phyloP scores from a whole-genome alignment of 1,140 invertebrate genomes.

The Euura saliciscinereae region DNA sequence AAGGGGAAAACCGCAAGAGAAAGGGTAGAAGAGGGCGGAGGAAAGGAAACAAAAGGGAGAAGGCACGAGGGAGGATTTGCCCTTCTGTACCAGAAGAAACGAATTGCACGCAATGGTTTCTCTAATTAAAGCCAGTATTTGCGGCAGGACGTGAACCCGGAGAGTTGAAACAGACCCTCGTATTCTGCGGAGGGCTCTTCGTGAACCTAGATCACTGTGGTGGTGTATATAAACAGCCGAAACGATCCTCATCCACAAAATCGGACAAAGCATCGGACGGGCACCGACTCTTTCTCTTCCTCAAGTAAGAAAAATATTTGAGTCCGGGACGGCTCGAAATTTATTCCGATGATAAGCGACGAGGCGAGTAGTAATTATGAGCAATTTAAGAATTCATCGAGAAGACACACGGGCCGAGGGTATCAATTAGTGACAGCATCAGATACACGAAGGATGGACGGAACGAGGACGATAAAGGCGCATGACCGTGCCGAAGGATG shows the following conservation, averaged over 20 bases:
- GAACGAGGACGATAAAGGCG: no score
- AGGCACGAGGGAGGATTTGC: not conserved
- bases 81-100: conserved; percentile 4
- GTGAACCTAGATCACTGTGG: not conserved
- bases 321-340: no score
- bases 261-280: no score
- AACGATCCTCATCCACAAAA: not conserved
- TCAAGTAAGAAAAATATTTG: no score
- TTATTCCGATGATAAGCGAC: no score
- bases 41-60: not conserved
- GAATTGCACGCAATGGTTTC: conserved; percentile 9
- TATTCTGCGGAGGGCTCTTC: not conserved
- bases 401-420: not conserved
- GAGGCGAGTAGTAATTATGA: not conserved
- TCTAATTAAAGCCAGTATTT: conserved; percentile 13
- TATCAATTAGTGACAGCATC: not conserved
- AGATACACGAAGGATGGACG: not conserved
- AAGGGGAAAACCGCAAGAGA: not conserved
- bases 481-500: not conserved
- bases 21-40: not conserved
- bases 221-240: not conserved
- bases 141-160: conserved; percentile 8
- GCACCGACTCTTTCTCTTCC: no score
- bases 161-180: not conserved
- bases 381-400: not conserved